Evolutionary conservation across 1,140 invertebrate species (phyloP), one percentile per base, ranked within the genome.

Genomic region (Aphidius gifuensis): DNA sequence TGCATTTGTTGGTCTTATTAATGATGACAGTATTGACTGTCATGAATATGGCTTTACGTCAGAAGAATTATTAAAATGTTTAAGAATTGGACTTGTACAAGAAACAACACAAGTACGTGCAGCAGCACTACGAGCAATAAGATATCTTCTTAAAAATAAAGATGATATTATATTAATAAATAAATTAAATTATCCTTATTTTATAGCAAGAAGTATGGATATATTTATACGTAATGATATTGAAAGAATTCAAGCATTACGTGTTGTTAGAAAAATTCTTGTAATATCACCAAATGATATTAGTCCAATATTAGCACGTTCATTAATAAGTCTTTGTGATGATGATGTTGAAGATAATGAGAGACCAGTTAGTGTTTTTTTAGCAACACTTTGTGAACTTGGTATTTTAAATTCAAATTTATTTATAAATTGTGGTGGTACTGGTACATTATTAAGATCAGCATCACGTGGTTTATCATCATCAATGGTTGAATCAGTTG

Each of bases 101-200:
- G 91, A 94, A 66, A 88, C 91, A 38, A 91, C 91, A 67, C 92
- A 95, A 77, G 89, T 98, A 46, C 86, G 94, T 73, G 91, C 94
- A 59, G 93, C 91, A 45, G 89, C 91, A 16, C 81, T 98, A 48
- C 84, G 94, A 70, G 90, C 90, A 9, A 83, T 97, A 39, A 85
- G 94, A 61, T 93, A 97, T 78, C 84, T 94, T 64, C 80, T 97
- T 8, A 87, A 85, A 68, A 88, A 86, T 67, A 85, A 90, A 67
- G 86, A 88, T 70, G 89, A 94, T 79, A 84, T 96, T 51, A 81
- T 88, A 66, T 83, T 84, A 47, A 87, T 96, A 60, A 89, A 93
- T 71, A 86, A 86, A 64, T 79, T 96, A 61, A 89, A 92, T 72
- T 84, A 95, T 70, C 91, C 92, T 68, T 90, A 89, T 74, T 84